Evolutionary conservation across 2,797 vertebrate species (phyloP).

Genomic region (Emys orbicularis): DNA sequence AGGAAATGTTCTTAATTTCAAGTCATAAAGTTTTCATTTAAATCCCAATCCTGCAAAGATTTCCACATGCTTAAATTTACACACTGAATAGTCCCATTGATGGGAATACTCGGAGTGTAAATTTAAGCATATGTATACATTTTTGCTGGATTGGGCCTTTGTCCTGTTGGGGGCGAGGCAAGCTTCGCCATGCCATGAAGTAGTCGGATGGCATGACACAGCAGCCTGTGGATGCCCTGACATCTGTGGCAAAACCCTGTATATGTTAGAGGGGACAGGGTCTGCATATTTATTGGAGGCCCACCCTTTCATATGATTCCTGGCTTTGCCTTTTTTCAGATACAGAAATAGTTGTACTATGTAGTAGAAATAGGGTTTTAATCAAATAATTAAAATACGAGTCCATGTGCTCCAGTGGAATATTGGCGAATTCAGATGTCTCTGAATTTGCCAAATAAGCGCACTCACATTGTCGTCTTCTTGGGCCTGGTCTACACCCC

Average conservation of each 20-base stretch:
- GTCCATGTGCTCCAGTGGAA: not conserved
- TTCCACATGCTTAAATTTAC: not conserved
- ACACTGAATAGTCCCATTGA: not conserved
- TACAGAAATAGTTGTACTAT: not conserved
- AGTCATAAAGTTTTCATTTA: not conserved
- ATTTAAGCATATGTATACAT: not conserved
- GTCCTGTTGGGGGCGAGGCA: not conserved
- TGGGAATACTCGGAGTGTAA: not conserved
- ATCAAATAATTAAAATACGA: not conserved
- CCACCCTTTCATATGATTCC: too few species aligned
- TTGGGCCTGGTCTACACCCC: not conserved
- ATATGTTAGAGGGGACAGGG: not conserved
- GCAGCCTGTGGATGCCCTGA: not conserved
- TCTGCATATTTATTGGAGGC: not conserved
- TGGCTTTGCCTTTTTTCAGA: not conserved
- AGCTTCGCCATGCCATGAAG: not conserved
- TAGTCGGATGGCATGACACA: not conserved
- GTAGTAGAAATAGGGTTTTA: not conserved
- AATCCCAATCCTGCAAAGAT: not conserved
- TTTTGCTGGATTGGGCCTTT: not conserved
- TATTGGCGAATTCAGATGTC: not conserved
- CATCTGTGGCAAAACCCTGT: accelerated
- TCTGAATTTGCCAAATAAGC: not conserved
- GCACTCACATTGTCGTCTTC: not conserved
- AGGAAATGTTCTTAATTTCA: not conserved